These are phyloP conservation scores for Plusia festucae DNA, from an alignment of 2,888 invertebrate species.

Conservation along the genomic window DNA sequence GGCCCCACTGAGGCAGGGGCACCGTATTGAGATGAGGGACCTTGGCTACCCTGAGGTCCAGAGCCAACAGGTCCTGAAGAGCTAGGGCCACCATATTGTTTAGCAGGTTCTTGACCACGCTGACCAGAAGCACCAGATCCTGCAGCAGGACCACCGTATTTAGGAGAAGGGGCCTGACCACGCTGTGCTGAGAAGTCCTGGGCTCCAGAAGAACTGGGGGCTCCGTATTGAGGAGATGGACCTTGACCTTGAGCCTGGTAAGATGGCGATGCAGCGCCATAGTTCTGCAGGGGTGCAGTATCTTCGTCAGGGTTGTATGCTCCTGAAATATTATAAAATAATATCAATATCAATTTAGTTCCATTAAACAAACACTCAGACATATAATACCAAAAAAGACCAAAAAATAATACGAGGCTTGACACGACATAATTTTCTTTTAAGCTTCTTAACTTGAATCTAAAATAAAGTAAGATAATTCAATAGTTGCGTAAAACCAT, in stretches of 20 bases:
- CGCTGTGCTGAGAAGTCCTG: slow-evolving; percentile 20
- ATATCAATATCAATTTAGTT: not conserved
- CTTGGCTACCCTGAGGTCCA: slow-evolving; percentile 12
- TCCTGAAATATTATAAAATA: slow-evolving; percentile 66
- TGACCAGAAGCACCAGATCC: not conserved
- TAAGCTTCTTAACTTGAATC: too few species aligned
- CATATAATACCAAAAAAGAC: too few species aligned
- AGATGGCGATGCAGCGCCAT: slow-evolving; percentile 40
- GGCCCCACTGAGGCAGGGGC: slow-evolving; percentile 31
- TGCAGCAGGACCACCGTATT: slow-evolving; percentile 6
- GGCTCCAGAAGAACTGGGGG: slow-evolving; percentile 38
- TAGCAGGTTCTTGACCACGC: slow-evolving; percentile 15
- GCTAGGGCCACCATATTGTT: slow-evolving; percentile 13
- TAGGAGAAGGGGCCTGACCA: slow-evolving; percentile 22
- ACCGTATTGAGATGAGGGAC: slow-evolving; percentile 41
- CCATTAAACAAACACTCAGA: too few species aligned
- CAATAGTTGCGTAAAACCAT: too few species aligned
- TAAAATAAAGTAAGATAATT: too few species aligned
- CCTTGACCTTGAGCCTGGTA: slow-evolving; percentile 43
- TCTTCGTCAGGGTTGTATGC: slow-evolving; percentile 83
- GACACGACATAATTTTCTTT: too few species aligned
- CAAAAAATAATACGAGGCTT: too few species aligned
- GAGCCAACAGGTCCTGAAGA: not conserved
- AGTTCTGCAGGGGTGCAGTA: slow-evolving; percentile 62
- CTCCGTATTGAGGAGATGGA: slow-evolving; percentile 34